phyloP scores from a whole-genome alignment of 1,140 invertebrate genomes.

The Lanistes nyassanus region DNA sequence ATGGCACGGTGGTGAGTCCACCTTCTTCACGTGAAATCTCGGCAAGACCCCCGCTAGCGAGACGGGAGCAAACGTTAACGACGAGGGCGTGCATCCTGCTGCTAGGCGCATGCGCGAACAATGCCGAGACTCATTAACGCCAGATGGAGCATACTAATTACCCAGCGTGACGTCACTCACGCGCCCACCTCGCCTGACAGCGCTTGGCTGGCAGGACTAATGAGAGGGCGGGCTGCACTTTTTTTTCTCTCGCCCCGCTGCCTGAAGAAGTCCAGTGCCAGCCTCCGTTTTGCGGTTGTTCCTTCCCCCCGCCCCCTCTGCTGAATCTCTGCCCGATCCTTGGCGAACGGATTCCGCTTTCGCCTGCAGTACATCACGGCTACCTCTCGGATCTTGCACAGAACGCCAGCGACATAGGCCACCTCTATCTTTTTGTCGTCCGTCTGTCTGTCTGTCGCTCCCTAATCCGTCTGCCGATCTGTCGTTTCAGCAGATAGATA shows the following conservation, averaged over 20 bases:
- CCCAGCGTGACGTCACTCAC: constrained; percentile 26
- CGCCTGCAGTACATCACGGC: too few species aligned
- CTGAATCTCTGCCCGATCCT: not conserved
- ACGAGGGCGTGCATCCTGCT: not conserved
- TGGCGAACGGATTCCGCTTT: too few species aligned
- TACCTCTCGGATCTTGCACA: too few species aligned
- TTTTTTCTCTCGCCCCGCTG: not conserved
- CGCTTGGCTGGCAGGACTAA: constrained; percentile 23
- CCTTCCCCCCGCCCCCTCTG: not conserved
- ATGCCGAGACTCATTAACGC: constrained; percentile 9
- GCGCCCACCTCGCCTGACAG: constrained; percentile 16
- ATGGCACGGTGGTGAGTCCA: not conserved
- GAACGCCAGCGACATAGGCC: too few species aligned
- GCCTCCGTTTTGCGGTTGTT: not conserved
- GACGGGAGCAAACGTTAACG: not conserved
- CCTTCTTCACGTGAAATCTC: not conserved
- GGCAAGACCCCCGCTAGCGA: not conserved
- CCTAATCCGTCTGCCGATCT: too few species aligned
- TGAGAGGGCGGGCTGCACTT: constrained; percentile 16
- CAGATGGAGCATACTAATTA: constrained; percentile 30
- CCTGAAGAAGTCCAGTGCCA: not conserved
- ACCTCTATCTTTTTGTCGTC: too few species aligned
- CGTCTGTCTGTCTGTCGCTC: too few species aligned
- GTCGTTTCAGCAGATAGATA: too few species aligned
- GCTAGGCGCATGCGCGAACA: not conserved